Evolutionary conservation across 2,797 vertebrate species (phyloP), one percentile per base, ranked within the genome.

Genomic region (Leucoraja ocellata): DNA sequence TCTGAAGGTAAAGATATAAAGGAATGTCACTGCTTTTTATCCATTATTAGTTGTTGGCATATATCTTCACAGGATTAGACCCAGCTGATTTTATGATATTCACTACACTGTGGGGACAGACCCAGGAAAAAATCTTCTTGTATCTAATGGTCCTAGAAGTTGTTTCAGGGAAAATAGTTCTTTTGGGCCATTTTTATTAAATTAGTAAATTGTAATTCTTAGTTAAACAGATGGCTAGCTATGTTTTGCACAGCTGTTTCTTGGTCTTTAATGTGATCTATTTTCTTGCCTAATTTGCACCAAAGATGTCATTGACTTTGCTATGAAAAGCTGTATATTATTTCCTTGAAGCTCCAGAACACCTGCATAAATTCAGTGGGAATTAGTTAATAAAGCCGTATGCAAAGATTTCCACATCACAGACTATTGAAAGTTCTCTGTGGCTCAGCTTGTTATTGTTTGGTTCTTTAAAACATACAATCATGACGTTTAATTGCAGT

Each of bases 271-370:
- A 92, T 23, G 14, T 18, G 11, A 91, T 73, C 36, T 25, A 39
- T 36, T 74, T 91, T 54, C 90, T 74, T 91, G 68, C 36, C 39
- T 46, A 54, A 91, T 39, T 46, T 74, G 71, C 23, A 74, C 76
- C 90, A 91, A 91, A 76, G 39, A 76, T 58, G 46, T 92, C 71
- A 92, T 92, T 91, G 90, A 91, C 7, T 91, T 74, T 32, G 23
- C 90, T 92, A 2, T 58, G 90, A 92, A 76, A 92, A 92, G 25
- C 23, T 28, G 23, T 7, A 36, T 25, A 36, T 71, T 68, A 91
- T 91, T 74, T 92, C 90, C 39, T 9, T 76, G 23, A 25, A 74
- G 71, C 39, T 92, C 46, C 25, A 58, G 68, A 39, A 92, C 90
- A 92, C 71, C 68, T 92, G 90, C 71, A 92, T 10, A 74, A 92